These are phyloP conservation scores for Podarcis cretensis DNA, from an alignment of 2,113 vertebrate genomes.

Conservation along the genomic window DNA sequence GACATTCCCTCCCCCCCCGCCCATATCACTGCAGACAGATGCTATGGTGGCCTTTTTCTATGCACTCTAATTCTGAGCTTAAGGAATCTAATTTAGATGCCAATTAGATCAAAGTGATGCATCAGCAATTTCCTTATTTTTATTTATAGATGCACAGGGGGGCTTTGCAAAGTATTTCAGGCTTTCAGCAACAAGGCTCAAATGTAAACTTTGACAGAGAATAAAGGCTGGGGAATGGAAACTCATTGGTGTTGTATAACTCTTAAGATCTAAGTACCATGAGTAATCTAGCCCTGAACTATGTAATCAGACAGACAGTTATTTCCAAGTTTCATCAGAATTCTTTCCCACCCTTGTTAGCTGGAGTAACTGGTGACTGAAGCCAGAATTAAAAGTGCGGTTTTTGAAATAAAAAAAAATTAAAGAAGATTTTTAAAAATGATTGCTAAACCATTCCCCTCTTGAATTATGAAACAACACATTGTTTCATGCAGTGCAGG, in stretches of 20 bases:
- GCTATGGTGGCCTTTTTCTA: too few relatives aligned
- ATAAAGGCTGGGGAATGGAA: neutral
- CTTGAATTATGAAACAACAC: too few relatives aligned
- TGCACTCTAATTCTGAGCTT: neutral
- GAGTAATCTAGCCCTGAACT: neutral
- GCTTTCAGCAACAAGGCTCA: neutral
- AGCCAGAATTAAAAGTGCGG: neutral
- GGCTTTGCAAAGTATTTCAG: neutral
- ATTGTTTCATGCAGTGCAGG: neutral
- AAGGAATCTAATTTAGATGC: neutral
- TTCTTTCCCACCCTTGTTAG: too few relatives aligned
- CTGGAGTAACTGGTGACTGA: neutral
- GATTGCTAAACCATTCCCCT: neutral
- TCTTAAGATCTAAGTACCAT: neutral
- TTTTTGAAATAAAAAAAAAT: neutral
- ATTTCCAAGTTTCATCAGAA: neutral
- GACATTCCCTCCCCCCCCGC: too few relatives aligned
- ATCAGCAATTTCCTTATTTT: neutral
- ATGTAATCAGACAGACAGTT: neutral
- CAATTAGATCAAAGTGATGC: neutral
- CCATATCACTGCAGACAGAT: neutral
- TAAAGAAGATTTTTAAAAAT: neutral
- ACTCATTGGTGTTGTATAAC: neutral
- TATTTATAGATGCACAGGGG: neutral
- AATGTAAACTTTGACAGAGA: too few relatives aligned